A percentile compares a stretch with the other conserved stretches of the same genome.
Conservation (phyloP, 2,888 invertebrate genomes). For the Dermolepida albohirtum region DNA sequence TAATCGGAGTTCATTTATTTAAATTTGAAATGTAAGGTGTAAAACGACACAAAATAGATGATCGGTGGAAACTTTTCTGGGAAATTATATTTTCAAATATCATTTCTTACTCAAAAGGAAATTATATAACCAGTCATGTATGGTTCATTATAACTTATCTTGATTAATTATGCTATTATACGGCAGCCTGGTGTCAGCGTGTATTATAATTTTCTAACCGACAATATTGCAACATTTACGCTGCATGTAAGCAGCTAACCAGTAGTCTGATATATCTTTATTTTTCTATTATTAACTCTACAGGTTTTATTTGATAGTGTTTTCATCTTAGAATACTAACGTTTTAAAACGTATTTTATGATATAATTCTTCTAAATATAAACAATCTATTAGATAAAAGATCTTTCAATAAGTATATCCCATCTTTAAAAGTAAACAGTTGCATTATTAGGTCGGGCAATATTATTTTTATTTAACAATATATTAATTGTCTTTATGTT, state of each 20-base stretch:
- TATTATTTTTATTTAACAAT: no score
- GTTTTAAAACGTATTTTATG: no score
- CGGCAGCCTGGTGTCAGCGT: slow-evolving; percentile 1
- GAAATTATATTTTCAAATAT: slow-evolving; percentile 24
- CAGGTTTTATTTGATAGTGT: background rate
- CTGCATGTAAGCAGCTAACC: slow-evolving; percentile 18
- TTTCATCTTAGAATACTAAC: background rate
- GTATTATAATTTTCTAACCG: slow-evolving; percentile 23
- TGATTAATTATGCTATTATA: slow-evolving; percentile 14
- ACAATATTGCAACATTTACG: slow-evolving; percentile 32
- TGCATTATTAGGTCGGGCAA: no score
- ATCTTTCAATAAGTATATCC: no score
- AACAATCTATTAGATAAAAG: no score
- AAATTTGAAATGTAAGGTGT: slow-evolving; percentile 16
- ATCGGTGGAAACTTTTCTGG: slow-evolving; percentile 32
- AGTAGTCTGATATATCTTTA: slow-evolving; percentile 21
- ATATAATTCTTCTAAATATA: no score
- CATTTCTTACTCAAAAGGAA: slow-evolving; percentile 23
- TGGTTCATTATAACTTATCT: slow-evolving; percentile 34
- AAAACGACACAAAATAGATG: slow-evolving; percentile 30
- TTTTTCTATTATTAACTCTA: slow-evolving; percentile 20
- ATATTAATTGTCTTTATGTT: no score
- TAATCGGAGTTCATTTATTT: slow-evolving; percentile 40
- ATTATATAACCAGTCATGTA: slow-evolving; percentile 21
- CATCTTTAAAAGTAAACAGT: no score